Evolutionary conservation across 2,113 vertebrate genomes (phyloP).

Genomic region (Ia io): DNA sequence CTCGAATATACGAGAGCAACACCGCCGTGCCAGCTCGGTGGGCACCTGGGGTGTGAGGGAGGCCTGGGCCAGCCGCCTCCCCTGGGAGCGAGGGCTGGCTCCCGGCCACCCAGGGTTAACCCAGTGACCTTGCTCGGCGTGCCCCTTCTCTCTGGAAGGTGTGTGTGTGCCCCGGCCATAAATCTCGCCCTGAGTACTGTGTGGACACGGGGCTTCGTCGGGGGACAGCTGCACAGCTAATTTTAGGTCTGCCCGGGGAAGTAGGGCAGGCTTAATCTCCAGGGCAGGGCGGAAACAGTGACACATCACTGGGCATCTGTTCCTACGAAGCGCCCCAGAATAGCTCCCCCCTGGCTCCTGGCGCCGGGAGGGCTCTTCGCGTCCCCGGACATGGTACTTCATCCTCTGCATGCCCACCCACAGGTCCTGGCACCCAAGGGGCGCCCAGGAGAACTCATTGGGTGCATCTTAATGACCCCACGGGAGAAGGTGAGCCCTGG

Average conservation of each 20-base stretch:
- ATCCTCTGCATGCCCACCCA: background rate
- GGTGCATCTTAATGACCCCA: background rate
- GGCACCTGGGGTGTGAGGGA: background rate
- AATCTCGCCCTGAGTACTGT: constrained; percentile 66
- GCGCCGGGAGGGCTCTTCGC: background rate
- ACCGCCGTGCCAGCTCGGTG: rapidly evolving
- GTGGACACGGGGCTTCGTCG: constrained; percentile 5
- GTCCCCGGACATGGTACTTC: background rate
- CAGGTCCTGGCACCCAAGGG: background rate
- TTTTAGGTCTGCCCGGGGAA: constrained; percentile 57
- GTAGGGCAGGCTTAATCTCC: constrained; percentile 56
- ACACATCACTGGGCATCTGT: background rate
- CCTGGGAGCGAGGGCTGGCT: background rate
- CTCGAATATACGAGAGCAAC: rapidly evolving
- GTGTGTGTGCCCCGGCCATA: background rate
- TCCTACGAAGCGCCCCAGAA: constrained; percentile 31
- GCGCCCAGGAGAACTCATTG: background rate
- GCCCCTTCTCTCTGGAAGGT: background rate
- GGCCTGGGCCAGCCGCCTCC: background rate
- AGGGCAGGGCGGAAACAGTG: constrained; percentile 45
- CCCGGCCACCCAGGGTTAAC: background rate
- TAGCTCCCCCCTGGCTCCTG: background rate
- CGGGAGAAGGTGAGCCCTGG: background rate
- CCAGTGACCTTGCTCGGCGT: background rate
- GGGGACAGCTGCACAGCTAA: constrained; percentile 66